Base-by-base conservation (phyloP, 2,888 invertebrate species). In the Phytoseiulus persimilis region DNA sequence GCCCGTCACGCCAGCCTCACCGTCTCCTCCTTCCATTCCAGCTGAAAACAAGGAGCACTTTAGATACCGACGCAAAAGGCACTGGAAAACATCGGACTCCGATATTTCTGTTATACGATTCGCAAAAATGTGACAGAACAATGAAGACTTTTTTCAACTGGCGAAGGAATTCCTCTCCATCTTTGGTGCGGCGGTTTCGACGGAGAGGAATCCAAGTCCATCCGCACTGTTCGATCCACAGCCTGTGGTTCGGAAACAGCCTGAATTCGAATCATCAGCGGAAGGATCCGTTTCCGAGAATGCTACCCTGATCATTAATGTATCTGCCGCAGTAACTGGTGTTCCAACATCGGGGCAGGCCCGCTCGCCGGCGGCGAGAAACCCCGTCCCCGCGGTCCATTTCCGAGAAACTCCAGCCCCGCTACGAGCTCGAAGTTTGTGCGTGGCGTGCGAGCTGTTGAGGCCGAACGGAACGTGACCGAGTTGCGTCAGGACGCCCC, bases 1-100 rank as follows among this genome's bases (percentile, higher is more conserved):
- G 32, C 87, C 87, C 87, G 87, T 87, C 87, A 87, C 87, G 32
- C 87, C 87, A 45, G 87, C 87, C 87, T 87, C 87, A 87, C 87
- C 87, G 45, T 87, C 87, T 87, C 87, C 87, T 39, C 87, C 87
- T n/a, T 87, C 87, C 45, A 87, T 39, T 39, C 87, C 87, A 65
- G 65, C 65, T 65, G 65, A 65, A 65, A 65, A 23, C n/a, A 28
- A 6, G 65, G 18, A 65, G 39, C 5, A 39, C 39, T 6, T 39
- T 39, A 3, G 3, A 39, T 39, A 9, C 9, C 9, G 39, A 9
- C 9, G 39, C 9, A n/a, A n/a, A n/a, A n/a, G n/a, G n/a, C n/a
- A n/a, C n/a, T n/a, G n/a, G n/a, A n/a, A n/a, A n/a, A n/a, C n/a
- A n/a, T n/a, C n/a, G n/a, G n/a, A n/a, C n/a, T n/a, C n/a, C n/a